Conservation (phyloP, 2,797 vertebrate species). For the Muraenolepis orangiensis region DNA sequence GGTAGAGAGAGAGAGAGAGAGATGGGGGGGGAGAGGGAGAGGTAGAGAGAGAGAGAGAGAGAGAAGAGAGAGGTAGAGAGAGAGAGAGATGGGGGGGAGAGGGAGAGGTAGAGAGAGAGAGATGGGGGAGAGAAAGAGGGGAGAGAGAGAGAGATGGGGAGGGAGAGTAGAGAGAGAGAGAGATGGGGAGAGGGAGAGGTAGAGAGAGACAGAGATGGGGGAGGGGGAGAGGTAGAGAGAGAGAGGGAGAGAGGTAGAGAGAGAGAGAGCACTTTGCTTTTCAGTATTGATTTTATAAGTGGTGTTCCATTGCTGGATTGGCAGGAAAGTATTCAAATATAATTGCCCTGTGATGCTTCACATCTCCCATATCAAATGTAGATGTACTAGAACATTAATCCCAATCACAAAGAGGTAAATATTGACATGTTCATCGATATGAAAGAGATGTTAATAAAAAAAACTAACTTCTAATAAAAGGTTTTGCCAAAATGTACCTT, state of each 20-base stretch:
- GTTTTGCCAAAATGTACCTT: background rate
- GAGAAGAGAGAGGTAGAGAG: no score
- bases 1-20: background rate
- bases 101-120: constrained; percentile 9
- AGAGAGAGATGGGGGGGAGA: no score
- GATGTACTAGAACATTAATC: constrained; percentile 51
- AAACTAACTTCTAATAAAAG: background rate
- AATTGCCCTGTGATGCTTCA: constrained; percentile 31
- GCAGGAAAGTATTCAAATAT: constrained; percentile 48
- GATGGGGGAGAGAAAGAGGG: background rate
- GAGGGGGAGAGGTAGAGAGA: constrained; percentile 8
- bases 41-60: no score
- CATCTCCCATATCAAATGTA: constrained; percentile 25
- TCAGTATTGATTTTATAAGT: constrained; percentile 61
- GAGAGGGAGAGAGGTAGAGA: constrained; percentile 14
- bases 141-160: no score
- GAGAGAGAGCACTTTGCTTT: constrained; percentile 36
- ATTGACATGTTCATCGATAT: constrained; percentile 23
- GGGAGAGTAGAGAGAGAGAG: no score
- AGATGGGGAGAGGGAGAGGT: background rate
- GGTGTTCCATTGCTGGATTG: constrained; percentile 46
- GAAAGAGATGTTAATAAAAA: background rate
- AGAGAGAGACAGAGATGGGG: constrained; percentile 23
- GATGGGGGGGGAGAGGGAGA: constrained; percentile 2
- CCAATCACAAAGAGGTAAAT: constrained; percentile 29